These are phyloP conservation scores for Drosophila nr. fundita DNA, from an alignment of 2,888 invertebrate species.

Conservation along the genomic window DNA sequence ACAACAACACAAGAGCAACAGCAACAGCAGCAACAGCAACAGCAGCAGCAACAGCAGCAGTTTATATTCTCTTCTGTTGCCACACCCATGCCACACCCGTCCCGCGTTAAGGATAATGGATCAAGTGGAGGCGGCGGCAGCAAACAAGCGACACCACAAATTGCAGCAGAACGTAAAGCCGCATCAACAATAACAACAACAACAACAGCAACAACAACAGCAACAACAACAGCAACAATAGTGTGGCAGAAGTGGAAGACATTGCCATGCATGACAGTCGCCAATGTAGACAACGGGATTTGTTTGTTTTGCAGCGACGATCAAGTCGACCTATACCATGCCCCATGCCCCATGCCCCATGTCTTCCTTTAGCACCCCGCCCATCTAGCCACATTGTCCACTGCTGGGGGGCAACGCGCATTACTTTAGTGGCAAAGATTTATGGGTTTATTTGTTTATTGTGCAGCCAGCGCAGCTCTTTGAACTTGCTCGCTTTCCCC, in stretches of 20 bases:
- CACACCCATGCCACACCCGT: background rate
- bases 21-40: slow-evolving; percentile 30
- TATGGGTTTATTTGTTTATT: slow-evolving; percentile 78
- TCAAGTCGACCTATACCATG: slow-evolving; percentile 42
- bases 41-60: slow-evolving; percentile 52
- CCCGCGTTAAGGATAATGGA: slow-evolving; percentile 74
- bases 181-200: slow-evolving; percentile 35
- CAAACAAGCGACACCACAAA: slow-evolving; percentile 77
- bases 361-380: background rate
- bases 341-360: background rate
- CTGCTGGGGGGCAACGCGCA: slow-evolving; percentile 43
- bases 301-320: slow-evolving; percentile 70
- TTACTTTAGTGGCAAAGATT: slow-evolving; percentile 71
- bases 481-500: background rate
- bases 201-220: slow-evolving; percentile 14
- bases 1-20: slow-evolving; percentile 53
- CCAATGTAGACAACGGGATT: slow-evolving; percentile 74
- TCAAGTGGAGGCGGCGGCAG: slow-evolving; percentile 72
- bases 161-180: slow-evolving; percentile 69
- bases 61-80: slow-evolving; percentile 28
- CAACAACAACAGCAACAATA: slow-evolving; percentile 20
- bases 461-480: slow-evolving; percentile 34
- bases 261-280: slow-evolving; percentile 71
- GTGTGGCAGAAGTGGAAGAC: slow-evolving; percentile 34
- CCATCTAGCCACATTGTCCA: background rate